Evolutionary conservation across 2,888 invertebrate genomes (phyloP), one percentile per base, ranked within the genome.

Genomic region (Beris chalybata): DNA sequence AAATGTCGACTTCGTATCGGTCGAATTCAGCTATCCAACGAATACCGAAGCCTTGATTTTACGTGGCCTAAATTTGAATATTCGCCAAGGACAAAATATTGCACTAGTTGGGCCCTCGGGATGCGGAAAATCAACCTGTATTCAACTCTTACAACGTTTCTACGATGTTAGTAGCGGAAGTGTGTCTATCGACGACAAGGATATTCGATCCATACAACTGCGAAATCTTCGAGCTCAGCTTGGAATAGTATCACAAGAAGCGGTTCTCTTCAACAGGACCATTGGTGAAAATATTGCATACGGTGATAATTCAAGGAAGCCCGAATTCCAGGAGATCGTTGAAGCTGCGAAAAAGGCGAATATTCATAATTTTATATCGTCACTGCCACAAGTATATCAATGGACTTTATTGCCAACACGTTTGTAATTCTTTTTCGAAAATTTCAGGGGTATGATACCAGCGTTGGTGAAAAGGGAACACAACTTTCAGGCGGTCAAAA

Each of bases 171-270:
- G 74, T 1, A 70, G 76, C 1, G 86, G 86, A 0, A 71, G 78
- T 70, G 85, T 90, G 2, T 71, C 77, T 2, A 78, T 89, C 2
- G 87, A 88, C 22, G 85, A 83, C 0, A 75, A 84, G 50, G 86
- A 92, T 74, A 80, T 92, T 45, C 81, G 84, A 29, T 83, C 85
- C 63, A 77, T 86, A 52, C 80, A 81, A 0, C 77, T 92, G 7
- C 78, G 83, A 15, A 86, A 87, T 75, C 78, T 91, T 9, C 83
- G 96, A 65, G 84, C 87, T 44, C 88, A 91, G 69, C 85, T 96
- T 67, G 94, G 94, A 2, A 89, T 95, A 65, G 90, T 96, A 1
- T 92, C 93, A n/a, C 96, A 97, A 80, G 95, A 96, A 74, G 96
- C 95, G 0, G 87, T 91, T 4, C 83, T 97, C 2, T 96, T 96